Base-by-base conservation (phyloP, 92 coral and sea anemone species). In the Zoanthus sociatus region DNA sequence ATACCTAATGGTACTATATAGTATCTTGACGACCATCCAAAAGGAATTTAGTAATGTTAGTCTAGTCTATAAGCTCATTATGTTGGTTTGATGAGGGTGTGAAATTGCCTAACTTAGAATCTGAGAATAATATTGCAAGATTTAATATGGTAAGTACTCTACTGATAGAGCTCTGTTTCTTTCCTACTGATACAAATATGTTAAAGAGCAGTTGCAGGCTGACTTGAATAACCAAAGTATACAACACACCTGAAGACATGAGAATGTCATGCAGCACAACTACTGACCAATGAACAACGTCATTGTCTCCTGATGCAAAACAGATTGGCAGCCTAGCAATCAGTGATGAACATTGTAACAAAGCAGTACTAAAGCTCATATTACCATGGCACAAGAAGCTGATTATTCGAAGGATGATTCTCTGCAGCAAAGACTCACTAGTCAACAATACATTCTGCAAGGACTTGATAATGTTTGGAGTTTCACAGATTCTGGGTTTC, bases 251-350 rank as follows among this genome's bases (percentile, higher is more conserved):
- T 96, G 97, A 91, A 1, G 98, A 93, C 47, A 95, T 91, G 31
- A 94, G 81, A 44, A 97, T 87, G 58, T 97, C 98, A 85, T 97
- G 99, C 67, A 97, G 84, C 72, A 97, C 87, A 7, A 95, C 98
- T 14, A 95, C 96, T 54, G 99, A 94, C 99, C 99, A 97, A 53
- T 94, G 94, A 11, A 94, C 96, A 70, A 97, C 93, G 46, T 97
- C 99, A 20, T 87, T 88, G 67, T 97, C 99, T 45, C 99, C 99
- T 3, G 99, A 97, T 17, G 98, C 97, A 84, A 95, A 92, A 86
- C 99, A 95, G 3, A 93, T 89, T 7, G 97, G 96, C 47, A 97
- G 92, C 51, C 98, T 86, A 26, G 94, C 87, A 82, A 97, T 76
- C 8, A 97, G 91, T 18, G 95, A 91, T 1, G 93, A 86, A 63